Evolutionary conservation across 2,113 vertebrate species (phyloP).

Genomic region (Baryphthengus martii): DNA sequence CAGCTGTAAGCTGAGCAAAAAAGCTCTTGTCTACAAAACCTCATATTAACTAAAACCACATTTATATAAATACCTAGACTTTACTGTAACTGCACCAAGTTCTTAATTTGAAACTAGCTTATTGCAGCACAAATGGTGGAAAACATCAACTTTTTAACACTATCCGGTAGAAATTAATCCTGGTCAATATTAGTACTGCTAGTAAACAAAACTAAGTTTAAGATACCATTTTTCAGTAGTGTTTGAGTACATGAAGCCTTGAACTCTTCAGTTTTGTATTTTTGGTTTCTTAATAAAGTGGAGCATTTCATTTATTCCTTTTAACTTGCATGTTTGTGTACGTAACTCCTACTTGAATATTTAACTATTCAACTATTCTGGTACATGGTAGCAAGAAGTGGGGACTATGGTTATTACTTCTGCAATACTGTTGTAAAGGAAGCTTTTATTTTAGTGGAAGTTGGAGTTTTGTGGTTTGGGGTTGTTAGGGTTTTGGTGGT

Average conservation of each 20-base stretch:
- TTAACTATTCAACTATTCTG: not conserved
- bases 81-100: constrained; percentile 58
- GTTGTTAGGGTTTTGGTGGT: not conserved
- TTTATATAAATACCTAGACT: not conserved
- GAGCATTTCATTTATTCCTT: constrained; percentile 69
- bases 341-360: not conserved
- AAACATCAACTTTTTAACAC: constrained; percentile 46
- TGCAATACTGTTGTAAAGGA: not conserved
- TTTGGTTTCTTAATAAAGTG: constrained; percentile 71
- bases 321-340: constrained; percentile 57
- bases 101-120: constrained; percentile 64
- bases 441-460: fast-evolving
- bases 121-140: constrained; percentile 49
- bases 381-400: not conserved
- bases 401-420: not conserved
- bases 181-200: constrained; percentile 49
- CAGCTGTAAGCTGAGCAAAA: not conserved
- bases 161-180: constrained; percentile 46
- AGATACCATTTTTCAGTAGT: constrained; percentile 38
- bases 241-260: constrained; percentile 56
- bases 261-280: constrained; percentile 66
- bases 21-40: not conserved
- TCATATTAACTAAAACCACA: not conserved
- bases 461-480: not conserved
- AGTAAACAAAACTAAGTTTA: constrained; percentile 24